These are phyloP conservation scores for Drosophila subobscura DNA, from an alignment of 1,140 invertebrate species.

Conservation along the genomic window DNA sequence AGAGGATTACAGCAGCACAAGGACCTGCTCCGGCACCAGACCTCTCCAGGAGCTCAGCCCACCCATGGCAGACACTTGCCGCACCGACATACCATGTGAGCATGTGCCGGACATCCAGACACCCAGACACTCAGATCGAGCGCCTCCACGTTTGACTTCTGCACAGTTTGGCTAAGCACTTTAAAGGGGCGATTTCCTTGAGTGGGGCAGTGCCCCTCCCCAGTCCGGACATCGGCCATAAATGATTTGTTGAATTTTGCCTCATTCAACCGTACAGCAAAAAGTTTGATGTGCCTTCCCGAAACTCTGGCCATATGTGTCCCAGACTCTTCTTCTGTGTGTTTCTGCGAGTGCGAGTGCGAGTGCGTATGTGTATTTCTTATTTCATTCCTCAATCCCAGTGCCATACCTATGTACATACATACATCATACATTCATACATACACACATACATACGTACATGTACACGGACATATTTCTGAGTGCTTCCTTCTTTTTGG, in stretches of 20 bases:
- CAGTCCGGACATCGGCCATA: slow-evolving; percentile 6
- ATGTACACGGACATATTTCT: too few species aligned
- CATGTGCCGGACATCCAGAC: background rate
- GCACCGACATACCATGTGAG: slow-evolving; percentile 1
- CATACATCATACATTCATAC: too few species aligned
- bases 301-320: background rate
- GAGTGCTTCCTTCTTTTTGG: too few species aligned
- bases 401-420: too few species aligned
- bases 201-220: background rate
- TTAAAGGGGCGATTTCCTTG: slow-evolving; percentile 29
- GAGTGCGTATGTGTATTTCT: too few species aligned
- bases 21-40: background rate
- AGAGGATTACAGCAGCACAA: slow-evolving; percentile 1
- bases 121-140: background rate
- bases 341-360: too few species aligned
- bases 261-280: slow-evolving; percentile 15
- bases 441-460: too few species aligned
- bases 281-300: slow-evolving; percentile 18
- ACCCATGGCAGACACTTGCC: too few species aligned
- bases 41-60: background rate
- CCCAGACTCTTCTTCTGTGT: too few species aligned
- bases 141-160: slow-evolving; percentile 52
- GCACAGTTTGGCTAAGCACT: slow-evolving; percentile 44
- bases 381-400: too few species aligned
- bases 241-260: slow-evolving; percentile 32